Conservation (phyloP, 2,888 invertebrate genomes). For the Lapara coniferarum region DNA sequence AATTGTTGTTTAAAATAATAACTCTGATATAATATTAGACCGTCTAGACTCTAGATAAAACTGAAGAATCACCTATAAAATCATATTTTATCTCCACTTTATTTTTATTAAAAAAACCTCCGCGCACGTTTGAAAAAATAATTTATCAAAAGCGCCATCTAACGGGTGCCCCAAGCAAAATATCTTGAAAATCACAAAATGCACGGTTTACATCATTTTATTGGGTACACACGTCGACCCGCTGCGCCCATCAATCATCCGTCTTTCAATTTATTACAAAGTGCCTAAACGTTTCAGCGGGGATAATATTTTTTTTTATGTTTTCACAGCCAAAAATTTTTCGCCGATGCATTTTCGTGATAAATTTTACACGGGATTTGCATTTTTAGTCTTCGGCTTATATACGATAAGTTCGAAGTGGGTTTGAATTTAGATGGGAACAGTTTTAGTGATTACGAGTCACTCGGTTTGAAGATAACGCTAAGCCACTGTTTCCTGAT, state of each 20-base stretch:
- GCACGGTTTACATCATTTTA: constrained; percentile 21
- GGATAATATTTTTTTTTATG: constrained; percentile 15
- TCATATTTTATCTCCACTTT: too few species aligned
- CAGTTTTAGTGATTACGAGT: neutral
- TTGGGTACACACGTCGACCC: constrained; percentile 22
- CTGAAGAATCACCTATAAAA: too few species aligned
- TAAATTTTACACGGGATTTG: constrained; percentile 19
- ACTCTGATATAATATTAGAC: too few species aligned
- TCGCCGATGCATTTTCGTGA: constrained; percentile 8
- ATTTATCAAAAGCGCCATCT: neutral
- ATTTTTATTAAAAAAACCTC: neutral
- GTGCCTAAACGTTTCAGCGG: constrained; percentile 21
- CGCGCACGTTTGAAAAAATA: neutral
- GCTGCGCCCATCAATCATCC: constrained; percentile 18
- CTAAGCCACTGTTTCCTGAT: constrained; percentile 1
- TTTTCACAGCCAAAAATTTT: constrained; percentile 7
- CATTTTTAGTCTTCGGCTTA: neutral
- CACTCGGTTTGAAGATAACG: neutral
- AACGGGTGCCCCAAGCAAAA: constrained; percentile 1
- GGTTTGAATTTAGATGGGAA: neutral
- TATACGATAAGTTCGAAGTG: too few species aligned
- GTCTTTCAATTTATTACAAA: constrained; percentile 23
- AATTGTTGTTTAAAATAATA: too few species aligned
- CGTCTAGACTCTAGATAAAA: too few species aligned
- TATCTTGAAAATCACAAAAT: constrained; percentile 24